A percentile compares a stretch with the other conserved stretches of the same genome.
Conservation (phyloP, 1,140 invertebrate species). For the Philopotamus ludificatus region DNA sequence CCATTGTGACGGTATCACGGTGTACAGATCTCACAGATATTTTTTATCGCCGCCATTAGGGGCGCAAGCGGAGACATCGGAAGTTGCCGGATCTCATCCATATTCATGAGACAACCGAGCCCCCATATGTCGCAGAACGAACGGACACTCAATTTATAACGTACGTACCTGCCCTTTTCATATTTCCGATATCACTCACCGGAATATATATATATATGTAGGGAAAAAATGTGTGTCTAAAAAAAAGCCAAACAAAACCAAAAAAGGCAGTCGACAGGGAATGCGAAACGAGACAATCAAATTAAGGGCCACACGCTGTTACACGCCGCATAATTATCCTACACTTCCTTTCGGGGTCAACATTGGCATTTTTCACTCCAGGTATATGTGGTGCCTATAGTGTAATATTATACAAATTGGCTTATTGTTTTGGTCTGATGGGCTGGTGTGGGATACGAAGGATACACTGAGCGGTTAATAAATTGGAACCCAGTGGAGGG, state of each 20-base stretch:
- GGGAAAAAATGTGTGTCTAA: too few relatives aligned
- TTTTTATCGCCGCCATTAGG: background rate
- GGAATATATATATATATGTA: too few relatives aligned
- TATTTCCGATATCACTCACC: too few relatives aligned
- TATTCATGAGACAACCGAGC: constrained; percentile 42
- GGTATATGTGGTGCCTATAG: too few relatives aligned
- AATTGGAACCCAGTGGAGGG: too few relatives aligned
- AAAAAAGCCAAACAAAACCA: background rate
- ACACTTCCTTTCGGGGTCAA: background rate
- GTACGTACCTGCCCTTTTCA: background rate
- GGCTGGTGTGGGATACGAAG: too few relatives aligned
- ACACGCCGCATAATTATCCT: background rate
- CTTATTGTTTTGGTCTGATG: background rate
- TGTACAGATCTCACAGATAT: background rate
- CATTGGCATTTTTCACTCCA: background rate
- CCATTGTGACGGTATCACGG: background rate
- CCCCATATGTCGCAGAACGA: constrained; percentile 33
- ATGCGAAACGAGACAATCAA: background rate
- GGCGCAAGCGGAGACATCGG: background rate
- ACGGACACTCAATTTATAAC: constrained; percentile 21
- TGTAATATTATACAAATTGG: background rate
- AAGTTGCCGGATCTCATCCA: constrained; percentile 24
- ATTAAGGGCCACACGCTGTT: background rate
- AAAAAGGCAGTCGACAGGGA: background rate
- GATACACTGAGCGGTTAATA: too few relatives aligned